Evolutionary conservation across 2,888 invertebrate species (phyloP), one percentile per base, ranked within the genome.

Genomic region (Epicampocera succincta): DNA sequence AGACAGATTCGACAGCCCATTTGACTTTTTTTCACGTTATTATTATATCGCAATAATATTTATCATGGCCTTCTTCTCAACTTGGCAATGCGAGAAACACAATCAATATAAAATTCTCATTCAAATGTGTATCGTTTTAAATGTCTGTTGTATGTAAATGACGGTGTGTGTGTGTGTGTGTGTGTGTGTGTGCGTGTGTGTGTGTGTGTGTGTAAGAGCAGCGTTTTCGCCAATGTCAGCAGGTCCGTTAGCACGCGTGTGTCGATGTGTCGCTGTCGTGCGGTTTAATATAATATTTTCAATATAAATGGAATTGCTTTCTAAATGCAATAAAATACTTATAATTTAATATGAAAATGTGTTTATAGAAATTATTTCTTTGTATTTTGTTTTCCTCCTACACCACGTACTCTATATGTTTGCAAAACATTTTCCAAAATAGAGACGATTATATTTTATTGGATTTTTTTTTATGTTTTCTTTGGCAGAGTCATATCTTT

Each of bases 391-490:
- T n/a, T 9, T 25, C n/a, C 25, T n/a, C 54, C 13, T 65, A 25
- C 85, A 84, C 86, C 25, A 3, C 25, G 25, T 25, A 25, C 25
- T 25, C 25, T n/a, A 5, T 25, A 33, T 33, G 33, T 87, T 88
- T 88, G 87, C 85, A 86, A 87, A 87, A n/a, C n/a, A 87, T 87
- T 21, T 87, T 86, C 85, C 87, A 87, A 88, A 87, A 88, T 87
- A 87, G 87, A 87, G 85, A 87, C 76, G 61, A 65, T 76, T 77
- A 63, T 60, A 69, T 74, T 78, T 81, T 76, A 81, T 81, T 73
- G 66, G 61, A 60, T 81, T 76, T 68, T 81, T 76, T 68, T 68
- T 42, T 33, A 42, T 69, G 44, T 69, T 69, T 80, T 65, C 25
- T 38, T 75, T 75, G 66, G 65, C 58, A 48, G 40, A 40, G 50